Conservation (phyloP, 30 jellyfish, hydroid and myxozoan species). For the Pseudorhiza aurosa region DNA sequence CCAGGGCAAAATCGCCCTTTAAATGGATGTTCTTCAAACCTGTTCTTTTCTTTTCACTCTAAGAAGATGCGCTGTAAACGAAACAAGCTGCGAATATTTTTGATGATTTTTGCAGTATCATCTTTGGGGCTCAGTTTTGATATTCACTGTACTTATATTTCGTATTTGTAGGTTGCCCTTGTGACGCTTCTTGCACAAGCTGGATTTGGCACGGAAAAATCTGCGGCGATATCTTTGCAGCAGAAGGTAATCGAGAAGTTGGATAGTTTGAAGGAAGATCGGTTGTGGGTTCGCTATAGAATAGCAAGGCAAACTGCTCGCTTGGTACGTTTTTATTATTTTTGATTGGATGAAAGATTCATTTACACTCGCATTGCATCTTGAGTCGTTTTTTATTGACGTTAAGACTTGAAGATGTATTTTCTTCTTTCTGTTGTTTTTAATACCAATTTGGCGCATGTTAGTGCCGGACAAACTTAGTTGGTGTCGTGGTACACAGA, state of each 20-base stretch:
- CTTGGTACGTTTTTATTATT: constrained; percentile 39
- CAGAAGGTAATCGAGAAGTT: constrained; percentile 31
- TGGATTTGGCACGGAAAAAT: constrained; percentile 43
- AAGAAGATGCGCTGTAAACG: too few species aligned
- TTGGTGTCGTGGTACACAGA: too few species aligned
- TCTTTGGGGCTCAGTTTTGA: not conserved
- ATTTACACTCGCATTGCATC: too few species aligned
- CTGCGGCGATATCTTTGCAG: constrained; percentile 34
- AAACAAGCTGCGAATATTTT: too few species aligned
- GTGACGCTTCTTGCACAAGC: constrained; percentile 75
- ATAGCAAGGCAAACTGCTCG: constrained; percentile 92
- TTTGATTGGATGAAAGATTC: not conserved
- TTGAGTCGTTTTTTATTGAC: not conserved
- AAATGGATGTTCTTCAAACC: too few species aligned
- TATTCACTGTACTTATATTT: not conserved
- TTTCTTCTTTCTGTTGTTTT: too few species aligned
- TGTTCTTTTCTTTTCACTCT: too few species aligned
- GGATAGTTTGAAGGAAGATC: constrained; percentile 28
- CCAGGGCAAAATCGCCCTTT: too few species aligned
- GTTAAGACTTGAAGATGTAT: too few species aligned
- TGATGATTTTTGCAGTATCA: too few species aligned
- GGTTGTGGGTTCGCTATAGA: constrained; percentile 71
- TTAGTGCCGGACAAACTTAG: too few species aligned
- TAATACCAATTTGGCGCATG: too few species aligned
- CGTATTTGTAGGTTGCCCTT: constrained; percentile 89